phyloP scores from a whole-genome alignment of 2,113 vertebrate genomes.

The Xenopus laevis region DNA sequence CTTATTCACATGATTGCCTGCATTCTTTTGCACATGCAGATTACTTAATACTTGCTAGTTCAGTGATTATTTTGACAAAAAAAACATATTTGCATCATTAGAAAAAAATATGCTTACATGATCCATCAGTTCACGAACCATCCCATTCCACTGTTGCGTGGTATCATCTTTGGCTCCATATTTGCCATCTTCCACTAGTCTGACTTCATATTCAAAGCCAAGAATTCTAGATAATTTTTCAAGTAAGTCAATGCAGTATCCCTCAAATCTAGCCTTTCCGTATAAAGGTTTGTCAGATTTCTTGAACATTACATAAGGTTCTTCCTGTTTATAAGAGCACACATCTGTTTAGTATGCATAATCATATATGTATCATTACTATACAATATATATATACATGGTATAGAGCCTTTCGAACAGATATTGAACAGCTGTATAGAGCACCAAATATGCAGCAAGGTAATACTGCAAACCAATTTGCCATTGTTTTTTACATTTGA shows the following conservation, averaged over 20 bases:
- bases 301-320: conserved; percentile 97
- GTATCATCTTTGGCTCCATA: conserved; percentile 94
- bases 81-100: no score
- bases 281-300: conserved; percentile 96
- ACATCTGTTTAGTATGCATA: no score
- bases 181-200: conserved; percentile 89
- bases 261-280: conserved; percentile 94
- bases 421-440: no score
- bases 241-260: conserved; percentile 94
- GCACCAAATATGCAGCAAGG: no score
- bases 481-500: no score
- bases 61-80: no score
- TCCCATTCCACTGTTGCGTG: conserved; percentile 94
- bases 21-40: no score
- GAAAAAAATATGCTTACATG: conserved; percentile 75
- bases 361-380: neutral
- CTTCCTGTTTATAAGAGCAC: conserved; percentile 71
- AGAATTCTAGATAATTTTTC: conserved; percentile 89
- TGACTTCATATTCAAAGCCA: conserved; percentile 91
- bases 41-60: no score
- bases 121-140: conserved; percentile 94
- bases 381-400: neutral
- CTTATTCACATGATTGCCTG: no score
- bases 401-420: no score
- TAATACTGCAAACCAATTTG: no score